phyloP scores from a whole-genome alignment of 2,797 vertebrate species.

The Taenioides sp. region DNA sequence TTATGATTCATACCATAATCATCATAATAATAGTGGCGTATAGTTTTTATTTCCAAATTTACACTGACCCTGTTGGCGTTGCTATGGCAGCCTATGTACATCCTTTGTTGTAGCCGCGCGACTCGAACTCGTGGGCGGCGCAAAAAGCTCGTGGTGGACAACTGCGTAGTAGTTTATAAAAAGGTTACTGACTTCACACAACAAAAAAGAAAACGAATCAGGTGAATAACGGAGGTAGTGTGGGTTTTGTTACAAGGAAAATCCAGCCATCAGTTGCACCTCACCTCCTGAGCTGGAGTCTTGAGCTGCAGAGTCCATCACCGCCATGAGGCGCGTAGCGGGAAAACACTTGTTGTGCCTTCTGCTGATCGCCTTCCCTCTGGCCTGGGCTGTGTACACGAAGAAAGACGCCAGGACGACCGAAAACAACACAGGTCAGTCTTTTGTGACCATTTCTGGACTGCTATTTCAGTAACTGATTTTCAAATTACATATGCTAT shows the following conservation, averaged over 20 bases:
- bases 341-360: conserved; percentile 64
- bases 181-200: conserved; percentile 5
- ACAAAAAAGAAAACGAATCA: background rate
- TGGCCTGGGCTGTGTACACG: conserved; percentile 55
- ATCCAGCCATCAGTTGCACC: background rate
- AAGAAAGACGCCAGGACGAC: conserved; percentile 42
- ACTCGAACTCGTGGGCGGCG: conserved; percentile 25
- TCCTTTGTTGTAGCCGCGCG: conserved; percentile 1
- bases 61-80: conserved; percentile 14
- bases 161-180: background rate
- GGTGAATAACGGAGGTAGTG: background rate
- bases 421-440: conserved; percentile 57
- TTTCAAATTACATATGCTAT: no score
- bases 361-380: conserved; percentile 55
- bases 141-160: background rate
- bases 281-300: background rate
- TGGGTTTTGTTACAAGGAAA: background rate
- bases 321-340: conserved; percentile 37
- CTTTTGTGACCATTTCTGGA: background rate
- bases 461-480: background rate
- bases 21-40: background rate
- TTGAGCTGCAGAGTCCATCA: conserved; percentile 23
- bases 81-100: conserved; percentile 13
- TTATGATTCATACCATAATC: background rate
- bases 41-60: background rate